Conservation (phyloP, 1,140 invertebrate species). For the Orius insidiosus region DNA sequence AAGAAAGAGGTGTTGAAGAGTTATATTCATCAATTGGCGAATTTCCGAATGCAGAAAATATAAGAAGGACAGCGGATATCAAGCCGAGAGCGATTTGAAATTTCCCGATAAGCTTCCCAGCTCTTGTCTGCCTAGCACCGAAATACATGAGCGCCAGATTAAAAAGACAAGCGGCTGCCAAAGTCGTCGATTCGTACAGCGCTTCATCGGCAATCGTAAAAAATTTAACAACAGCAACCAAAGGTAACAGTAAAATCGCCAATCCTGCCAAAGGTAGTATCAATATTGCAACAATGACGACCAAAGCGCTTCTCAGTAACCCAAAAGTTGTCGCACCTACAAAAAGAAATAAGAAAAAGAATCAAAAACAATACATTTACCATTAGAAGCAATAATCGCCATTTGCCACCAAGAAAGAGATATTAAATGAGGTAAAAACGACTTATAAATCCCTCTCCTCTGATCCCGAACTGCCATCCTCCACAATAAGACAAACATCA, state of each 20-base stretch:
- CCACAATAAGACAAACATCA: conserved; percentile 53
- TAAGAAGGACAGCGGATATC: neutral
- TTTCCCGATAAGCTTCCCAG: conserved; percentile 42
- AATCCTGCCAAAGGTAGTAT: conserved; percentile 61
- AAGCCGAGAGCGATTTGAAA: conserved; percentile 1
- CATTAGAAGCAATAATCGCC: conserved; percentile 57
- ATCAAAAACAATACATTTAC: no score
- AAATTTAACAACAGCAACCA: conserved; percentile 50
- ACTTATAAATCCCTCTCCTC: conserved; percentile 61
- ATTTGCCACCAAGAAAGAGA: conserved; percentile 75
- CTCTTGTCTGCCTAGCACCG: conserved; percentile 34
- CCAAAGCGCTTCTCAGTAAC: conserved; percentile 52
- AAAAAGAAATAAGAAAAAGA: no score
- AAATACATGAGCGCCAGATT: conserved; percentile 44
- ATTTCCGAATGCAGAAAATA: neutral
- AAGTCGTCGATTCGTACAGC: conserved; percentile 36
- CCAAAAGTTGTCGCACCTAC: conserved; percentile 37
- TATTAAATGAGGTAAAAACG: conserved; percentile 65
- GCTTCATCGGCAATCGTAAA: conserved; percentile 43
- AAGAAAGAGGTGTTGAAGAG: neutral
- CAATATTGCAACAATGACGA: conserved; percentile 53
- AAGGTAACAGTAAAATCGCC: conserved; percentile 49
- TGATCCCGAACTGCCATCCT: conserved; percentile 50
- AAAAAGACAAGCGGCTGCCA: conserved; percentile 33
- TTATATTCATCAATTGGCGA: neutral